Percentiles rank a stretch among this genome's conserved stretches.
Evolutionary conservation across 2,797 vertebrate genomes (phyloP).

Genomic region (Ceyx erithaca): DNA sequence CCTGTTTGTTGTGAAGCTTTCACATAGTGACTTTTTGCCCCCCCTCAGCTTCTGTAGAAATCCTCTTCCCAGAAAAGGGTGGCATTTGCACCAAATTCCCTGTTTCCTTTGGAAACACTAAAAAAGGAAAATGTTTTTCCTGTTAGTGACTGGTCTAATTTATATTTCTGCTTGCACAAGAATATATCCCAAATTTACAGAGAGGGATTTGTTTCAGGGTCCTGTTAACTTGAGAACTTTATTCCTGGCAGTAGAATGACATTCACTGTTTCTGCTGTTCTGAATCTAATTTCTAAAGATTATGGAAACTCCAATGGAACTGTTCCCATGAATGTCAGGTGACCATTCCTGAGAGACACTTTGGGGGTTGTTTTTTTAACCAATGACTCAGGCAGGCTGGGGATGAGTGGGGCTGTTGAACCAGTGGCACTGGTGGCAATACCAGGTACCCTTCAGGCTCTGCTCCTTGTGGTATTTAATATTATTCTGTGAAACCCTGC

Average conservation of each 20-base stretch:
- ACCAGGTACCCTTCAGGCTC: neutral
- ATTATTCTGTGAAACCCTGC: neutral
- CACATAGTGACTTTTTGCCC: neutral
- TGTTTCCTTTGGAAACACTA: neutral
- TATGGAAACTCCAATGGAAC: neutral
- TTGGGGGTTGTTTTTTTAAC: neutral
- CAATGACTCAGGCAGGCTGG: neutral
- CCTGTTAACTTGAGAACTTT: neutral
- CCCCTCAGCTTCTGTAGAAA: neutral
- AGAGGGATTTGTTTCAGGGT: neutral
- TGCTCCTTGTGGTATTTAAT: neutral
- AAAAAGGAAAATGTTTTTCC: neutral
- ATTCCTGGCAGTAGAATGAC: neutral
- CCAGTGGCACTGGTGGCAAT: neutral
- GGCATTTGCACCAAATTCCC: neutral
- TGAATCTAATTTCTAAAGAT: neutral
- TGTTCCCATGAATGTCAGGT: neutral
- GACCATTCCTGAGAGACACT: neutral
- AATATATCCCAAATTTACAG: neutral
- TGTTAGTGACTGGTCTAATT: neutral
- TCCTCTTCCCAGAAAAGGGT: neutral
- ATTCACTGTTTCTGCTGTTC: neutral
- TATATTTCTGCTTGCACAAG: slow-evolving; percentile 8
- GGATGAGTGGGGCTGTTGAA: neutral
- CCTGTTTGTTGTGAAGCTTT: neutral